A percentile compares a stretch with the other conserved stretches of the same genome.
These are phyloP conservation scores for Drosophila macrospina DNA, from an alignment of 2,888 invertebrate genomes.

Conservation along the genomic window DNA sequence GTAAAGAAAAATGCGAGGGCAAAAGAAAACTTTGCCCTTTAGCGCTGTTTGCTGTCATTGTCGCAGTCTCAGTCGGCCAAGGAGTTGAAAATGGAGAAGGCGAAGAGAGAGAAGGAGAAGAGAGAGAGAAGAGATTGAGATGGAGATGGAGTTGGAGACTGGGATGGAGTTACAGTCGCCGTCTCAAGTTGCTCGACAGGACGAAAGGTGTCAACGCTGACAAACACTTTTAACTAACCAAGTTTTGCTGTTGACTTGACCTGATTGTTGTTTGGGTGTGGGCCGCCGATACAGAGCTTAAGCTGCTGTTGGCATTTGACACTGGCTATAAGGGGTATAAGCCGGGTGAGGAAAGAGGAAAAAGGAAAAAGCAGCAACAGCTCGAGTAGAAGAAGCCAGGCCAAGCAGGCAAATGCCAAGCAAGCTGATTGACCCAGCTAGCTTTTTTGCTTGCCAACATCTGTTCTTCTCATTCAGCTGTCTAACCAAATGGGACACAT, in stretches of 20 bases:
- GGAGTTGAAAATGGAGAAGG: neutral
- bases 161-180: conserved; percentile 2
- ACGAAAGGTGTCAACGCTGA: conserved; percentile 81
- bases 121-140: too few relatives aligned
- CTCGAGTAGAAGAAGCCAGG: neutral
- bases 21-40: conserved; percentile 70
- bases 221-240: conserved; percentile 81
- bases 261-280: conserved; percentile 31
- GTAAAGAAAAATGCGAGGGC: conserved; percentile 42
- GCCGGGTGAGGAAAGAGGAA: too few relatives aligned
- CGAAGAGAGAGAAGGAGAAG: neutral
- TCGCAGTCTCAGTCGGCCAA: conserved; percentile 35
- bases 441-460: neutral
- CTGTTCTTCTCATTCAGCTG: conserved; percentile 35
- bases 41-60: conserved; percentile 53
- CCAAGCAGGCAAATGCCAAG: conserved; percentile 29
- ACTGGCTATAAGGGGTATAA: too few relatives aligned
- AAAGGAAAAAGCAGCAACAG: conserved; percentile 8
- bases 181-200: conserved; percentile 68
- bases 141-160: neutral
- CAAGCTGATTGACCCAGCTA: conserved; percentile 18
- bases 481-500: conserved; percentile 61
- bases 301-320: conserved; percentile 58
- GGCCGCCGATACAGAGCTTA: conserved; percentile 55
- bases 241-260: conserved; percentile 61